Evolutionary conservation across 2,113 vertebrate genomes (phyloP), one percentile per base, ranked within the genome.

Genomic region (Camarhynchus parvulus): DNA sequence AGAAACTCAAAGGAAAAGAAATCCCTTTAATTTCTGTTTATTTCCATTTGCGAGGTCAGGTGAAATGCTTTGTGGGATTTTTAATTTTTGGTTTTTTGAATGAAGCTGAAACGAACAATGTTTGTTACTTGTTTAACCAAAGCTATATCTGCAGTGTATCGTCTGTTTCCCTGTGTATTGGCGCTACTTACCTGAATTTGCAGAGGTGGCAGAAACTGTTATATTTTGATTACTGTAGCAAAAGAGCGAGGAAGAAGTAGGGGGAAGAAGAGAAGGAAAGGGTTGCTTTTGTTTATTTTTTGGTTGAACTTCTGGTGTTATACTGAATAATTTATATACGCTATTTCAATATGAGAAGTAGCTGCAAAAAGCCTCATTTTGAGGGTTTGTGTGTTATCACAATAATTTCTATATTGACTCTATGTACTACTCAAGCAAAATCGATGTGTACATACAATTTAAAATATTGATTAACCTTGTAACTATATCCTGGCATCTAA

Each of bases 381-480:
- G 56, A 92, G 63, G 44, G 17, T 73, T 47, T 85, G 10, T 87
- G 28, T 9, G 5, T 74, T 93, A 61, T 94, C 42, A 52, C 56
- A 87, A 83, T 66, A 90, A 92, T 92, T 93, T 87, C 63, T 88
- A 7, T 78, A 82, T 89, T 78, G 89, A 82, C 63, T 88, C 37
- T 75, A 77, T 4, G 5, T 74, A 64, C 66, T 75, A 41, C 61
- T 90, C 68, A 58, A 86, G 56, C 28, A 96, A 96, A 95, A 96
- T 93, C 42, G 0, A 93, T 87, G n/a, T 33, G 14, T 62, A 87
- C 69, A 70, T 94, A 63, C 63, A 83, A 88, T 94, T 94, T 94
- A 61, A 94, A 89, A 89, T 94, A 96, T 70, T 86, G 92, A 94
- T 95, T 96, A 90, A 77, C 52, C 52, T 90, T 88, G 68, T 95